A percentile compares a stretch with the other conserved stretches of the same genome.
phyloP scores from a whole-genome alignment of 2,888 invertebrate species.

The Apeira syringaria region DNA sequence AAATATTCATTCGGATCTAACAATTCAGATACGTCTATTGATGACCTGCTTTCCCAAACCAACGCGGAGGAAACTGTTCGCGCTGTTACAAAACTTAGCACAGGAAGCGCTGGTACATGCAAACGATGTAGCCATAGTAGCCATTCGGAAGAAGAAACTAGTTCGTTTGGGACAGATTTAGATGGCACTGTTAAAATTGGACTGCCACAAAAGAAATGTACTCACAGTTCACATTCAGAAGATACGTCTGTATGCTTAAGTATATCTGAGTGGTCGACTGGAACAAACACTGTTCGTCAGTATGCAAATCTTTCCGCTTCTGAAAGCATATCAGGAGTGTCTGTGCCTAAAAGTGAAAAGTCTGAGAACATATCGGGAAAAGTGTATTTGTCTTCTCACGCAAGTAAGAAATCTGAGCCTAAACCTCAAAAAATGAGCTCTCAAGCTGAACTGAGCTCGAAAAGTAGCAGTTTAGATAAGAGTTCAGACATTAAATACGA shows the following conservation, averaged over 20 bases:
- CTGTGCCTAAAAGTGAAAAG: conserved; percentile 85
- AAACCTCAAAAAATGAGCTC: conserved; percentile 64
- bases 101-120: conserved; percentile 78
- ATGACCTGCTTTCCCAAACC: conserved; percentile 84
- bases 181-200: conserved; percentile 93
- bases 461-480: conserved; percentile 84
- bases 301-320: conserved; percentile 90
- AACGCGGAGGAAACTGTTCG: conserved; percentile 84
- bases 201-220: conserved; percentile 91
- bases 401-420: conserved; percentile 79
- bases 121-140: conserved; percentile 88
- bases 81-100: conserved; percentile 73
- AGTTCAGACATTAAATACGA: conserved; percentile 84
- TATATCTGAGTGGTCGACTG: conserved; percentile 94
- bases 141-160: conserved; percentile 89
- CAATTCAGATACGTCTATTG: conserved; percentile 86
- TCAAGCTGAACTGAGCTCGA: conserved; percentile 79
- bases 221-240: conserved; percentile 93
- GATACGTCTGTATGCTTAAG: conserved; percentile 94
- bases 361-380: conserved; percentile 81
- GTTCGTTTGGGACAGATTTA: conserved; percentile 90
- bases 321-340: conserved; percentile 85
- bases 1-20: conserved; percentile 83
- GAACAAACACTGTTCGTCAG: conserved; percentile 92
- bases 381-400: conserved; percentile 83